These are phyloP conservation scores for Pseudomyrmex sp. DNA, from an alignment of 1,140 invertebrate species.

Conservation along the genomic window DNA sequence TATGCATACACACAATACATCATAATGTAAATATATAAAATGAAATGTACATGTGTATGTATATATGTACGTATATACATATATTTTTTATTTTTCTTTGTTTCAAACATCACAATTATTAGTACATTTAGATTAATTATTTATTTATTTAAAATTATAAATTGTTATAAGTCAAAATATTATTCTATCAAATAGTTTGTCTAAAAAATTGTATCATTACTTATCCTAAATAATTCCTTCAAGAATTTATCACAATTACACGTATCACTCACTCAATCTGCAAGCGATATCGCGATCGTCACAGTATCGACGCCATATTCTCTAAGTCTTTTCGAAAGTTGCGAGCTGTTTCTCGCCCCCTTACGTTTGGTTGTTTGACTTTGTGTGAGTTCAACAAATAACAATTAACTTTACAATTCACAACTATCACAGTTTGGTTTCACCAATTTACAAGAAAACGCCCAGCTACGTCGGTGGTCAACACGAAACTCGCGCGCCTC, in stretches of 20 bases:
- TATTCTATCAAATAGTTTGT: not conserved
- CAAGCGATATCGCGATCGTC: not conserved
- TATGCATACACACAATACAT: no score
- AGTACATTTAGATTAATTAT: no score
- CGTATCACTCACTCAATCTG: slow-evolving; percentile 47
- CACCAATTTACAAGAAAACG: slow-evolving; percentile 42
- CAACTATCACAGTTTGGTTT: slow-evolving; percentile 11
- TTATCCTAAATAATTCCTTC: not conserved
- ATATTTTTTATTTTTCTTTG: no score
- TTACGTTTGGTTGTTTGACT: slow-evolving; percentile 19
- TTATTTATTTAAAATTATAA: not conserved
- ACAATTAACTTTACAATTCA: slow-evolving; percentile 19
- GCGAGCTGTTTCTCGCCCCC: not conserved
- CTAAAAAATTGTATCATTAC: not conserved
- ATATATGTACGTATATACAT: no score
- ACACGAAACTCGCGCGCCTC: slow-evolving; percentile 68
- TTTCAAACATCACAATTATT: no score
- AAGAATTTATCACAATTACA: slow-evolving; percentile 2
- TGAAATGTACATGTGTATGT: no score
- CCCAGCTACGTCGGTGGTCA: slow-evolving; percentile 61
- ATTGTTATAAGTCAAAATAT: not conserved
- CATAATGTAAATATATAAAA: no score
- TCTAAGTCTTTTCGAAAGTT: slow-evolving; percentile 6
- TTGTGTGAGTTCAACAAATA: slow-evolving; percentile 5
- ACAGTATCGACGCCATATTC: slow-evolving; percentile 32